Base-by-base conservation (phyloP, 2,888 invertebrate species). In the Chromoteleia sp. region DNA sequence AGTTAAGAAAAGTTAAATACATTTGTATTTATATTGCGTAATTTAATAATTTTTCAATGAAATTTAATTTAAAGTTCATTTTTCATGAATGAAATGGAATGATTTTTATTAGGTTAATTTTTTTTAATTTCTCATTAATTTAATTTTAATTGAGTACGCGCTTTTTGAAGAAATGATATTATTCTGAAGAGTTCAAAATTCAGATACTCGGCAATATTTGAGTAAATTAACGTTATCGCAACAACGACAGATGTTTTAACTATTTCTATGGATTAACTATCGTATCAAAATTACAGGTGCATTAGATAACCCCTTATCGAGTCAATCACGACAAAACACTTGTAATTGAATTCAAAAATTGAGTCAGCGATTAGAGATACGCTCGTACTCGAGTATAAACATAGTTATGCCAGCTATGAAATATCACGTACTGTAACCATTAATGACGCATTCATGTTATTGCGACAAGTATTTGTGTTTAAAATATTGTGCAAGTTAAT, bases 211-310 rank as follows among this genome's bases (percentile, higher is more conserved):
- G 10, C 1, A 10, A 21, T 21, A 14, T 33, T 54, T 54, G 10
- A 54, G 54, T 33, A 41, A 61, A 58, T 58, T 8, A 15, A 1
- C 21, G 14, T 58, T 59, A 59, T 59, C 41, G 29, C 29, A 25
- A 41, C 6, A 7, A 36, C 3, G 52, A 65, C 15, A 39, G 52
- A 39, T 39, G 52, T 52, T 65, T 65, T 25, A 65, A 54, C 17
- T 54, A 67, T 67, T 67, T 52, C 52, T 15, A 48, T 65, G 12
- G 54, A 67, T 54, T 54, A 54, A 41, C 25, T 41, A n/a, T 39
- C 52, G 25, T 52, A 52, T 67, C 67, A 21, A 29, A 67, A 67
- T 67, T 67, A 54, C 43, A 54, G 54, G 30, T 67, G 67, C 67
- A 54, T 54, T 67, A 67, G 54, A 65, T 67, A 67, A 54, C 19